A percentile compares a stretch with the other conserved stretches of the same genome.
Conservation (phyloP, 2,888 invertebrate genomes). For the Chalcosyrphus nemorum region DNA sequence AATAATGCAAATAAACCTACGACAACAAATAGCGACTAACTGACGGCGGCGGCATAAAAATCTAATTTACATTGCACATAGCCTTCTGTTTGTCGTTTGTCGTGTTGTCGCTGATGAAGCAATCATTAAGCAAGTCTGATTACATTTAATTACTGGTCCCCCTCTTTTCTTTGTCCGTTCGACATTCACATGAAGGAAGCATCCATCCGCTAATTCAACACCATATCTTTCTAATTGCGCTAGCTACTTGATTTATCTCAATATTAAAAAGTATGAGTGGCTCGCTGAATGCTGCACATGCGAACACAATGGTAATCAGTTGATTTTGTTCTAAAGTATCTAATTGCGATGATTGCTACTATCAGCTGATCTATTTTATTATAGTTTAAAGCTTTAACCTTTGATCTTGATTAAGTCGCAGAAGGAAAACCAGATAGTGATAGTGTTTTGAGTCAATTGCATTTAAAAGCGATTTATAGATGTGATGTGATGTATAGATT, state of each 20-base stretch:
- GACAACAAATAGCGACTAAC: background rate
- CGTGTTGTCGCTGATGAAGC: constrained; percentile 23
- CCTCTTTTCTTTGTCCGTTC: background rate
- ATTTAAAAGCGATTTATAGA: no score
- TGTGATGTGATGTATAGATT: no score
- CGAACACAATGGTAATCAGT: background rate
- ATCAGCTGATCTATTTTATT: constrained; percentile 20
- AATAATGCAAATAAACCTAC: constrained; percentile 14
- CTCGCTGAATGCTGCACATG: background rate
- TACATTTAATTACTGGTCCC: constrained; percentile 32
- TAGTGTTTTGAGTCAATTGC: background rate
- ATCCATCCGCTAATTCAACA: constrained; percentile 24
- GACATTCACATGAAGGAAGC: background rate
- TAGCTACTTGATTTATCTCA: constrained; percentile 4
- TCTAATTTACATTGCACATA: constrained; percentile 29
- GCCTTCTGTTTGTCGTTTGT: constrained; percentile 29
- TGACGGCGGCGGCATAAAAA: constrained; percentile 23
- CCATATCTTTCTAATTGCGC: constrained; percentile 1
- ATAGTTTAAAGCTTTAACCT: background rate
- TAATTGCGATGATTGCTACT: constrained; percentile 14
- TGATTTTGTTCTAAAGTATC: background rate
- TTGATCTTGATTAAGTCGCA: background rate
- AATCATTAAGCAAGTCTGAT: constrained; percentile 31
- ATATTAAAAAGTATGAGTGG: background rate
- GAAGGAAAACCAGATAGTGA: background rate